A percentile compares a stretch with the other conserved stretches of the same genome.
Evolutionary conservation across 2,797 vertebrate genomes (phyloP).

Genomic region (Hoplostethus mediterraneus): DNA sequence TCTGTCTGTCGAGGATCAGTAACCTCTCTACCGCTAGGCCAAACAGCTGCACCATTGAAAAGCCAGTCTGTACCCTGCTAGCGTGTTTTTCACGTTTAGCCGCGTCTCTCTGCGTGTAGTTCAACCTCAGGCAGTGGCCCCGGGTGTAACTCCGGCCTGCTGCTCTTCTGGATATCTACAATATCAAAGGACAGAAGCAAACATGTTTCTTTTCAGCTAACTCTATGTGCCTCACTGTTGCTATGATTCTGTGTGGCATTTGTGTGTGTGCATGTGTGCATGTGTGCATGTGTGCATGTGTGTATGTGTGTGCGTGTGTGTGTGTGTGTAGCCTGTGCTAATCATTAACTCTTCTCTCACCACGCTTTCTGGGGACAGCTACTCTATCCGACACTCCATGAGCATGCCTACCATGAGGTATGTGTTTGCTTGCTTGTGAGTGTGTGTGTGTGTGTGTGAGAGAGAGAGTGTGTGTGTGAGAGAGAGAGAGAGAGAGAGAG

Average conservation of each 20-base stretch:
- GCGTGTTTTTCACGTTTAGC: too few relatives aligned
- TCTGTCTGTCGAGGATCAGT: too few relatives aligned
- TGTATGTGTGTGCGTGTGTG: slow-evolving; percentile 15
- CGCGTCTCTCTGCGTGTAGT: too few relatives aligned
- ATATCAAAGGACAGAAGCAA: slow-evolving; percentile 2
- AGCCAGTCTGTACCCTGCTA: too few relatives aligned
- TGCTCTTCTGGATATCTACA: too few relatives aligned
- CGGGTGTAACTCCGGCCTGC: too few relatives aligned
- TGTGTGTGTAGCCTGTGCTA: slow-evolving; percentile 59
- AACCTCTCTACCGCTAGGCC: too few relatives aligned
- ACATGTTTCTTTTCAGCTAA: neutral
- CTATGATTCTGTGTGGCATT: neutral
- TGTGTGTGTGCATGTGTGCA: slow-evolving; percentile 17
- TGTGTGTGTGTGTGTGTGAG: neutral
- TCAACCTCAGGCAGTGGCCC: too few relatives aligned
- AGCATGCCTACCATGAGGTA: slow-evolving; percentile 99
- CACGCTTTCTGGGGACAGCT: slow-evolving; percentile 89
- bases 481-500: too few relatives aligned
- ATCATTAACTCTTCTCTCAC: slow-evolving; percentile 79
- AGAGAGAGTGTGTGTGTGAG: neutral
- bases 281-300: neutral
- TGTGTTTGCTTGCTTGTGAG: slow-evolving; percentile 1
- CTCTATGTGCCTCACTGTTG: neutral
- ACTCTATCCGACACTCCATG: slow-evolving; percentile 96
- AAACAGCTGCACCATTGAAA: too few relatives aligned